Evolutionary conservation across 1,140 invertebrate species (phyloP).

Genomic region (Lucilia sericata): DNA sequence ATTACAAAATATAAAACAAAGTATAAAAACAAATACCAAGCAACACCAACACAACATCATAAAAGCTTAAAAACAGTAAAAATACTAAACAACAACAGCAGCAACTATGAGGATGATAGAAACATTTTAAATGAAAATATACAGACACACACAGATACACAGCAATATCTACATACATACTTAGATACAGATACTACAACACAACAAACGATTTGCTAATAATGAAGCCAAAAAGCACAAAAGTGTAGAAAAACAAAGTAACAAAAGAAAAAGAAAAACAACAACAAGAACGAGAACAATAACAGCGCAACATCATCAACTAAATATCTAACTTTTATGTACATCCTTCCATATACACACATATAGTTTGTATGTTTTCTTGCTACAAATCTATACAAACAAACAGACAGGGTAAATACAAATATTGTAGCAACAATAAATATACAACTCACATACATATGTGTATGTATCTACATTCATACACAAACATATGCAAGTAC

Average conservation of each 20-base stretch:
- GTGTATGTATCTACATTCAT: background rate
- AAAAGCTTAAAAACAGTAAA: background rate
- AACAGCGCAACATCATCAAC: background rate
- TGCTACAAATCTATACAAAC: constrained; percentile 29
- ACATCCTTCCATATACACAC: background rate
- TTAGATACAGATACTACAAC: background rate
- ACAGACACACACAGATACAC: background rate
- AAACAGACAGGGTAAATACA: background rate
- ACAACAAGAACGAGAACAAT: background rate
- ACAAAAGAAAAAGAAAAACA: background rate
- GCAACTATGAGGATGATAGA: background rate
- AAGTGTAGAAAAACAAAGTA: constrained; percentile 10
- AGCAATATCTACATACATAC: background rate
- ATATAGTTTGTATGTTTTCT: background rate
- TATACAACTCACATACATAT: background rate
- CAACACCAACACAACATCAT: constrained; percentile 2
- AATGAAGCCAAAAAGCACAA: constrained; percentile 33
- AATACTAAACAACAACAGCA: background rate
- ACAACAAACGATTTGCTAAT: constrained; percentile 16
- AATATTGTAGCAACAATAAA: background rate
- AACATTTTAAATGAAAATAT: background rate
- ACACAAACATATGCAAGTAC: background rate
- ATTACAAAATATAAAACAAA: too few relatives aligned
- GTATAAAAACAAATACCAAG: constrained; percentile 2
- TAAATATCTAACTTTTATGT: too few relatives aligned